Evolutionary conservation across 2,797 vertebrate species (phyloP).

Genomic region (Cryptoprocta ferox): DNA sequence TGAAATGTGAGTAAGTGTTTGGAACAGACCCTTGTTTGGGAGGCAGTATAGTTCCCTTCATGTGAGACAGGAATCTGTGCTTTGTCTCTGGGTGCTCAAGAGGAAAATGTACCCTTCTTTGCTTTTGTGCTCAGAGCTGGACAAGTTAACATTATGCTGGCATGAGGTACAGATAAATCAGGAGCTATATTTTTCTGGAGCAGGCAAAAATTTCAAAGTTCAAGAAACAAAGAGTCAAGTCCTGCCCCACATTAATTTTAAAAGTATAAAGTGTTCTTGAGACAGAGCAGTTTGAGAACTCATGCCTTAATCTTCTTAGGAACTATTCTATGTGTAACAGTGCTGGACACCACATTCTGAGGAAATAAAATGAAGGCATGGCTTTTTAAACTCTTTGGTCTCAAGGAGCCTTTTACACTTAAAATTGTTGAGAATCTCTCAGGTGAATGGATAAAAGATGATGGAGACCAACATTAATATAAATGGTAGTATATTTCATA

Average conservation of each 20-base stretch:
- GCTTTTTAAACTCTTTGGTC: not conserved
- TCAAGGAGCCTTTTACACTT: not conserved
- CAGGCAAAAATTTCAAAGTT: not conserved
- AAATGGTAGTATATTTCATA: too few relatives aligned
- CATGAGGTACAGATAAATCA: not conserved
- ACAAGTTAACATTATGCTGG: not conserved
- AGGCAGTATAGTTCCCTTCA: slow-evolving; percentile 25
- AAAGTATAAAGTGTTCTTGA: not conserved
- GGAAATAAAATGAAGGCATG: not conserved
- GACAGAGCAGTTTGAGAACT: not conserved
- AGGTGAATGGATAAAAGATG: not conserved
- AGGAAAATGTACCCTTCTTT: not conserved
- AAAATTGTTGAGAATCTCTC: not conserved
- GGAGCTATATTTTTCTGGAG: not conserved
- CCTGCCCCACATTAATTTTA: not conserved
- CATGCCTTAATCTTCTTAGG: not conserved
- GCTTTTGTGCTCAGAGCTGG: slow-evolving; percentile 22
- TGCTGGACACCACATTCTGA: not conserved
- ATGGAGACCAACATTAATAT: not conserved
- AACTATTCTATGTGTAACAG: not conserved
- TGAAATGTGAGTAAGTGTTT: slow-evolving; percentile 68
- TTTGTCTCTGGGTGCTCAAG: slow-evolving; percentile 34
- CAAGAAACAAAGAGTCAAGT: not conserved
- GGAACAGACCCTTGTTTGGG: slow-evolving; percentile 48
- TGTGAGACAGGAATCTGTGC: slow-evolving; percentile 26